phyloP scores from a whole-genome alignment of 2,113 vertebrate species.

The Thinocorus orbignyianus region DNA sequence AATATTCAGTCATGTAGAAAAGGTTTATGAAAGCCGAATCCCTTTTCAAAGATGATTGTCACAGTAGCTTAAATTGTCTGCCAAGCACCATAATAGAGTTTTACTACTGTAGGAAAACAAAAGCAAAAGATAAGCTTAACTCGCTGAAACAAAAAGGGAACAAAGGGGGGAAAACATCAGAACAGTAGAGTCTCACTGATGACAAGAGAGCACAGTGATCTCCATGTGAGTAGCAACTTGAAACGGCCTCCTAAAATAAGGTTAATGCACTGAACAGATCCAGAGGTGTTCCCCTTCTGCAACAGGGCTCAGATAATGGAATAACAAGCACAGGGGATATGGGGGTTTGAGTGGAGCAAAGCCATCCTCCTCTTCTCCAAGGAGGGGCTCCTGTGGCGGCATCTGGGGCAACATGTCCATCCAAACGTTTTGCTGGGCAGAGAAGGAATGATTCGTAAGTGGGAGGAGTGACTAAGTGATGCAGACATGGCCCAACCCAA shows the following conservation, averaged over 20 bases:
- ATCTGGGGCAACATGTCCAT: background rate
- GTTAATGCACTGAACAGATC: background rate
- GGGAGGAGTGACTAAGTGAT: background rate
- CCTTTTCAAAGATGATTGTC: constrained; percentile 68
- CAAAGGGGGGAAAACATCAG: background rate
- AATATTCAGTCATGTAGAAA: constrained; percentile 56
- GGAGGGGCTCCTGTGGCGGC: background rate
- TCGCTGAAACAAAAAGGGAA: constrained; percentile 56
- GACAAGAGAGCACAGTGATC: constrained; percentile 24
- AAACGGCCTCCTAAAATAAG: constrained; percentile 38
- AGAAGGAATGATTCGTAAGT: background rate
- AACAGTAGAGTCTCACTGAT: background rate
- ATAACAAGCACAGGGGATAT: background rate
- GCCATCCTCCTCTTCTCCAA: background rate
- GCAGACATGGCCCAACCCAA: background rate
- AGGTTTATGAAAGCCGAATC: constrained; percentile 62
- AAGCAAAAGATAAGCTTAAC: constrained; percentile 67
- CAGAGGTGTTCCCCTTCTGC: background rate
- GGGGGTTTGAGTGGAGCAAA: background rate
- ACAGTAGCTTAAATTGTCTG: constrained; percentile 70
- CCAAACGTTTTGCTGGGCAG: background rate
- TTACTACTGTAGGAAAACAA: constrained; percentile 72
- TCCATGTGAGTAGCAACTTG: constrained; percentile 23
- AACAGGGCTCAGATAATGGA: background rate
- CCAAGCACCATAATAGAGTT: constrained; percentile 62